These are phyloP conservation scores for Eublepharis macularius DNA, from an alignment of 2,113 vertebrate species.

Conservation along the genomic window DNA sequence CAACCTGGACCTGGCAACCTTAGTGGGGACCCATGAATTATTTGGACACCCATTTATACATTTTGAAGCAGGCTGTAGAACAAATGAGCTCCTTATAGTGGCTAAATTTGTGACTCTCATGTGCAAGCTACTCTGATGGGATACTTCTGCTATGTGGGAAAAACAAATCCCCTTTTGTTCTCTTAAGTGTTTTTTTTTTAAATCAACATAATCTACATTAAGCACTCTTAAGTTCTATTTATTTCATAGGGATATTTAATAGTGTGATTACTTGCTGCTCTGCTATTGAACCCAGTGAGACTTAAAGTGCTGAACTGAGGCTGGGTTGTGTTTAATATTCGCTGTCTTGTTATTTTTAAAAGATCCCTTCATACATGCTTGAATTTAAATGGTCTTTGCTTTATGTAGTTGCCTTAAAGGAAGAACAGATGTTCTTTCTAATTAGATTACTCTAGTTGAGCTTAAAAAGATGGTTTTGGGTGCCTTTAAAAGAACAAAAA, in stretches of 20 bases:
- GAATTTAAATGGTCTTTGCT: neutral
- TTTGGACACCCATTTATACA: too few relatives aligned
- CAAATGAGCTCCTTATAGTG: too few relatives aligned
- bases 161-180: too few relatives aligned
- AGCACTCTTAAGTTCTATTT: neutral
- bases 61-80: too few relatives aligned
- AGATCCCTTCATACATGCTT: neutral
- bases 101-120: too few relatives aligned
- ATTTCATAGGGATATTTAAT: neutral
- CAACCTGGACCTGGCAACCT: too few relatives aligned
- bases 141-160: too few relatives aligned
- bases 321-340: neutral
- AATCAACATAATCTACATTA: too few relatives aligned
- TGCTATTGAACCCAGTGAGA: neutral
- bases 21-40: too few relatives aligned
- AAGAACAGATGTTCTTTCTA: slow-evolving; percentile 31
- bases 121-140: too few relatives aligned
- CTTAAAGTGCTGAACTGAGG: neutral
- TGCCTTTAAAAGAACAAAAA: neutral
- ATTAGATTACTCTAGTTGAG: slow-evolving; percentile 10
- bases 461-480: slow-evolving; percentile 12
- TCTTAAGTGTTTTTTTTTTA: too few relatives aligned
- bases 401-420: slow-evolving; percentile 8
- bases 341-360: neutral
- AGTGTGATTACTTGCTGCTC: neutral